Evolutionary conservation across 2,888 invertebrate species (phyloP).

Genomic region (Tenthredo mesomela): DNA sequence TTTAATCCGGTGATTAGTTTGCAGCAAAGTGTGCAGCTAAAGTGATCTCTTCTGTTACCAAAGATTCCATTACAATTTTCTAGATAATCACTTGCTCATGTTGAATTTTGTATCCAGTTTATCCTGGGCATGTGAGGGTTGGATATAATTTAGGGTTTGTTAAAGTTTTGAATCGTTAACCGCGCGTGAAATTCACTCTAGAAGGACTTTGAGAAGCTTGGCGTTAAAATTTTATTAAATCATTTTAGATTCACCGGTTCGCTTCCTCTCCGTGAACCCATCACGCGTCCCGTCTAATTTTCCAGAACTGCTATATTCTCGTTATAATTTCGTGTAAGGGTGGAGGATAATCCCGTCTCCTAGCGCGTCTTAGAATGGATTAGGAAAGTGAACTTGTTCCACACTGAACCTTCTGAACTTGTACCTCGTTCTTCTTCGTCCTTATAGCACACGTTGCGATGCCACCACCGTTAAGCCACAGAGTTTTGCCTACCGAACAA

Average conservation of each 20-base stretch:
- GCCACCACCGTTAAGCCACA: slow-evolving; percentile 14
- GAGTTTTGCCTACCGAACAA: slow-evolving; percentile 32
- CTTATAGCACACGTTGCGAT: background rate
- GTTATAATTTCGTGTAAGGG: slow-evolving; percentile 42
- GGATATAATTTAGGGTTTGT: background rate
- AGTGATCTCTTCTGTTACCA: background rate
- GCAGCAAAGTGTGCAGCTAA: background rate
- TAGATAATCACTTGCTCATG: background rate
- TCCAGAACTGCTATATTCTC: slow-evolving; percentile 11
- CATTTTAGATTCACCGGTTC: slow-evolving; percentile 20
- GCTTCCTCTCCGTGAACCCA: slow-evolving; percentile 8
- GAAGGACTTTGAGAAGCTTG: background rate
- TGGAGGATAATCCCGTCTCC: slow-evolving; percentile 36
- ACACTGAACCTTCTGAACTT: background rate
- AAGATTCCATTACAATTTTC: background rate
- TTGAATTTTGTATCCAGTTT: background rate
- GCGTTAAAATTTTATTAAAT: slow-evolving; percentile 36
- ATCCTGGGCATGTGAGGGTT: background rate
- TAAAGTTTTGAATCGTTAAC: slow-evolving; percentile 7
- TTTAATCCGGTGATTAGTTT: slow-evolving; percentile 18
- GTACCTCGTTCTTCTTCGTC: background rate
- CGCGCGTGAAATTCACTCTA: background rate
- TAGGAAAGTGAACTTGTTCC: slow-evolving; percentile 44
- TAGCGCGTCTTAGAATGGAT: slow-evolving; percentile 50
- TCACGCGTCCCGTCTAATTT: slow-evolving; percentile 40